Base-by-base conservation (phyloP, 1,140 invertebrate genomes). In the Rhynchophorus ferrugineus region DNA sequence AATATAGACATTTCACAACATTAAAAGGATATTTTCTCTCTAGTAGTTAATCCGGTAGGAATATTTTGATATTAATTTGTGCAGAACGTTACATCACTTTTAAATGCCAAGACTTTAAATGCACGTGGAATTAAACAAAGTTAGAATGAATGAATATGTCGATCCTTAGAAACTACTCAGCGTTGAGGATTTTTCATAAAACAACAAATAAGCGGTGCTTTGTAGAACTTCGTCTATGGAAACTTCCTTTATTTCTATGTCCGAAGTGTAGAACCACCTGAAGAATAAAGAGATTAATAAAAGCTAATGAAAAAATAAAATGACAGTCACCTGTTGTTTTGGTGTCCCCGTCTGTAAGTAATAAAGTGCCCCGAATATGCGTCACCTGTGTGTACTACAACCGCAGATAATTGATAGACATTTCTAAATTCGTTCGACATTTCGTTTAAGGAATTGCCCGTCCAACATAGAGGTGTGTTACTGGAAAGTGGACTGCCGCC, bases 291-390 rank as follows among this genome's bases (percentile, higher is more conserved):
- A 19, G 19, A n/a, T 36, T n/a, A 43, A 11, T 24, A 16, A 1
- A 13, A 42, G 2, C 22, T 39, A 46, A 46, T 42, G 20, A 21
- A 37, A 50, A 33, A n/a, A n/a, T n/a, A n/a, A n/a, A n/a, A n/a
- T n/a, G n/a, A n/a, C n/a, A n/a, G n/a, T 60, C 58, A 68, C 68
- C 67, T 67, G 17, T 65, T 65, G 41, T 67, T 67, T 43, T 68
- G 66, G 60, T 79, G 77, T 51, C 85, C 87, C 9, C 89, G 76
- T 43, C 92, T 75, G 66, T 92, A 95, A 24, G 91, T 92, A 38
- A 94, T 83, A 75, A 95, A 95, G 75, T 96, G 93, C 20, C 93
- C 93, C 39, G 84, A 84, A 65, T 85, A 79, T 8, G 85, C 85
- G 58, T 85, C 83, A 14, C 93, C 92, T 38, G 85, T 77, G 71